Base-by-base conservation (phyloP, 2,113 vertebrate genomes). In the Pelodiscus sinensis region DNA sequence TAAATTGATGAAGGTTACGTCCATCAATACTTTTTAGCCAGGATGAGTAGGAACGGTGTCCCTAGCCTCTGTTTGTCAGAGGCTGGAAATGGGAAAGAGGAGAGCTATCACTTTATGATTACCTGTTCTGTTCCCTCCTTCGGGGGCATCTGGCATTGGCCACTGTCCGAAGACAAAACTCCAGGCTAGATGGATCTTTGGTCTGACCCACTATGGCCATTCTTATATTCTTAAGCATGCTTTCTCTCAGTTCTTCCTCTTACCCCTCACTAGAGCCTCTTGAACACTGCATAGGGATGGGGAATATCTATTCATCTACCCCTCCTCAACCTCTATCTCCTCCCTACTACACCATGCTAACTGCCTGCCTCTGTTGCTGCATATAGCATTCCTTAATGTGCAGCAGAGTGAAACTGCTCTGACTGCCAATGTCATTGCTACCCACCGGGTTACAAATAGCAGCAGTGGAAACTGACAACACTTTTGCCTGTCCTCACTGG, bases 221-320 rank as follows among this genome's bases (percentile, higher is more conserved):
- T 44, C 44, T 44, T 44, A 44, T 44, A 44, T 44, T 44, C 44
- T 44, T 44, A 1, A 25, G 82, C 57, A 77, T 50, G 38, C 71
- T 21, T 18, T 35, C 14, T 6, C 81, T 38, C 10, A 31, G 2
- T n/a, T 92, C 68, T 31, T 88, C 85, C 35, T 15, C 85, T 54
- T 38, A 31, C 51, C 38, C 78, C 38, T 19, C 50, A 84, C 7
- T 5, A 50, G 9, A 86, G 3, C 31, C 22, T 65, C 52, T 2
- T 0, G 2, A 77, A 2, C 21, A 1, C 0, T 16, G 25, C 25
- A 24, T 13, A 2, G 51, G 8, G 3, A 88, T 18, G 15, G 22
- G 55, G 68, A 44, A 50, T 9, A 2, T 2, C 52, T 0, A 27
- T 24, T 50, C 1, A 24, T 25, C 35, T 38, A 73, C 9, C 21